Conservation (phyloP, 2,797 vertebrate genomes). For the Lacerta viridis region DNA sequence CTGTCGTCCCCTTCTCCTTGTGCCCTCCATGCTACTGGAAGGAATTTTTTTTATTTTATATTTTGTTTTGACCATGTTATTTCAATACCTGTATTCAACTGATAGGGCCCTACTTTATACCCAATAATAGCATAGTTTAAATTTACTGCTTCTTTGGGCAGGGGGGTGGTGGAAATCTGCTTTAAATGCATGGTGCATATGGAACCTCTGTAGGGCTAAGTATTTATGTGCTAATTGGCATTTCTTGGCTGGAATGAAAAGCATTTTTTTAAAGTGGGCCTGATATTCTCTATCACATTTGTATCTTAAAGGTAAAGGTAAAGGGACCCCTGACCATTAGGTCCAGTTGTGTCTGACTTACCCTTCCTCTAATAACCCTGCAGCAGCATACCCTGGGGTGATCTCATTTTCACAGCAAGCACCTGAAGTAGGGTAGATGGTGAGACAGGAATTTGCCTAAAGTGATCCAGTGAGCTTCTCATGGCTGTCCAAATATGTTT, state of each 20-base stretch:
- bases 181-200: too few relatives aligned
- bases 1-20: too few relatives aligned
- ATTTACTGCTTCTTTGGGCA: slow-evolving; percentile 7
- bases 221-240: neutral
- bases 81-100: too few relatives aligned
- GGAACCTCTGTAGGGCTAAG: too few relatives aligned
- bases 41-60: too few relatives aligned
- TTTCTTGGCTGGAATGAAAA: neutral
- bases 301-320: neutral
- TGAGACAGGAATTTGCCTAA: neutral
- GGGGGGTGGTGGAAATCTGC: too few relatives aligned
- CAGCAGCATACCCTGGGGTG: neutral
- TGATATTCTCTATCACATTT: neutral
- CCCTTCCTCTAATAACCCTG: neutral
- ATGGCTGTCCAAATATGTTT: neutral
- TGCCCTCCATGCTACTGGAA: too few relatives aligned
- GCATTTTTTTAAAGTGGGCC: neutral
- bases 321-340: too few relatives aligned
- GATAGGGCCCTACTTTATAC: neutral
- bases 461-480: neutral
- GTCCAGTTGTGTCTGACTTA: neutral
- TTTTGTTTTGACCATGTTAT: too few relatives aligned
- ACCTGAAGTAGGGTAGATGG: neutral
- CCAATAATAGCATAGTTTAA: neutral
- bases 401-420: neutral